Evolutionary conservation across 1,140 invertebrate genomes (phyloP), one percentile per base, ranked within the genome.

Genomic region (Drosophila navojoa): DNA sequence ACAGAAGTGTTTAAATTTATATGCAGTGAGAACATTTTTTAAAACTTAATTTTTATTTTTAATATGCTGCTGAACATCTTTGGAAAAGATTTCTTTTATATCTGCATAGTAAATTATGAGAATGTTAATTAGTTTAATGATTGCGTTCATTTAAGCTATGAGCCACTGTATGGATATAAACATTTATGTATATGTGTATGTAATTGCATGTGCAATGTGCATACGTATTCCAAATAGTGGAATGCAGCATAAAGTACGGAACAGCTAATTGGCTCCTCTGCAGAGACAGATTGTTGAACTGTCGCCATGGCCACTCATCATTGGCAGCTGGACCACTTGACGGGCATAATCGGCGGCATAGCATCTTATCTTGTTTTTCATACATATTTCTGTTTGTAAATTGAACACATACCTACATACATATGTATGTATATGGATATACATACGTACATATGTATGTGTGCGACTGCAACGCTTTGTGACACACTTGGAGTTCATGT

Each of bases 211-310:
- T 50, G 5, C 47, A 50, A 44, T 44, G 42, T 16, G 15, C n/a
- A 16, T 44, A 44, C 13, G 11, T 7, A 16, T 44, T n/a, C n/a
- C 15, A 44, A 38, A 38, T 38, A 38, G 35, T 38, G 35, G 35
- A 38, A 38, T 38, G 35, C 6, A 13, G 6, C 10, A 11, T 45
- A 9, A 45, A 45, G 42, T 16, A 9, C 47, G 22, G 19, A n/a
- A 49, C 47, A 25, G 47, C 22, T 13, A 25, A 13, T 25, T 25
- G 47, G 22, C n/a, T 25, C 47, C 60, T 61, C 49, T 64, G 71
- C 76, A 74, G 67, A 82, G 68, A 76, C 47, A 84, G 79, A 89
- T 77, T 82, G 76, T 87, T 89, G 84, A 87, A 89, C 82, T 89
- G 79, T 71, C 66, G 72, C 67, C 66, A 58, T 35, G 60, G 58